Evolutionary conservation across 2,797 vertebrate genomes (phyloP).

Genomic region (Austrolebias charrua): DNA sequence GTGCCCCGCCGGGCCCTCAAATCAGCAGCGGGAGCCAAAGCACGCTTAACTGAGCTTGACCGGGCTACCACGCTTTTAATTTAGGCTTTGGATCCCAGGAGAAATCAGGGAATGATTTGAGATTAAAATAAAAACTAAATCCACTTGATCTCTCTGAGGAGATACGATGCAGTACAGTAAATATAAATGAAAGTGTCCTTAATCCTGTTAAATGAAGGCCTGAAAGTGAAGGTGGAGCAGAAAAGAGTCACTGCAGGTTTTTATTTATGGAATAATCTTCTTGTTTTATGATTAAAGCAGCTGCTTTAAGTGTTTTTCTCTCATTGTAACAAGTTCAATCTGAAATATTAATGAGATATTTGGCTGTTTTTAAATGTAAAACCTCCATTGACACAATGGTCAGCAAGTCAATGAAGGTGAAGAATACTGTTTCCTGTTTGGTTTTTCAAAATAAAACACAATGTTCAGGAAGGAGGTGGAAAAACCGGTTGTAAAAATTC

Average conservation of each 20-base stretch:
- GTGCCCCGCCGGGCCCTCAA: conserved; percentile 59
- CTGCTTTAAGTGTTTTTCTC: not conserved
- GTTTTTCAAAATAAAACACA: conserved; percentile 62
- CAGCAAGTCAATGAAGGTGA: not conserved
- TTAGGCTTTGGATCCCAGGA: not conserved
- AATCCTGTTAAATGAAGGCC: conserved; percentile 9
- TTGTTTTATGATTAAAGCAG: not conserved
- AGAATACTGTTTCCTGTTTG: accelerated
- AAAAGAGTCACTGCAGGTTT: not conserved
- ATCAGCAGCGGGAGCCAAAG: conserved; percentile 62
- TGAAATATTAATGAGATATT: not conserved
- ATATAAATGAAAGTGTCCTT: conserved; percentile 9
- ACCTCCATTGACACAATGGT: too few species aligned
- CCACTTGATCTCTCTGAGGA: not conserved
- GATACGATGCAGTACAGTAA: conserved; percentile 7
- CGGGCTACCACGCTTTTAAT: conserved; percentile 30
- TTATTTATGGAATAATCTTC: not conserved
- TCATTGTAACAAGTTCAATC: not conserved
- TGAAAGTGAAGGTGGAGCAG: conserved; percentile 1
- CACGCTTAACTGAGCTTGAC: conserved; percentile 65
- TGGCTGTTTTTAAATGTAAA: not conserved
- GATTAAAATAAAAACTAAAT: conserved; percentile 1
- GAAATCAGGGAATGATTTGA: not conserved
- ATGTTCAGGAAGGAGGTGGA: not conserved
- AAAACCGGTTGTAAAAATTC: too few species aligned